Conservation (phyloP, 2,797 vertebrate genomes). For the Pantherophis vulpinus region DNA sequence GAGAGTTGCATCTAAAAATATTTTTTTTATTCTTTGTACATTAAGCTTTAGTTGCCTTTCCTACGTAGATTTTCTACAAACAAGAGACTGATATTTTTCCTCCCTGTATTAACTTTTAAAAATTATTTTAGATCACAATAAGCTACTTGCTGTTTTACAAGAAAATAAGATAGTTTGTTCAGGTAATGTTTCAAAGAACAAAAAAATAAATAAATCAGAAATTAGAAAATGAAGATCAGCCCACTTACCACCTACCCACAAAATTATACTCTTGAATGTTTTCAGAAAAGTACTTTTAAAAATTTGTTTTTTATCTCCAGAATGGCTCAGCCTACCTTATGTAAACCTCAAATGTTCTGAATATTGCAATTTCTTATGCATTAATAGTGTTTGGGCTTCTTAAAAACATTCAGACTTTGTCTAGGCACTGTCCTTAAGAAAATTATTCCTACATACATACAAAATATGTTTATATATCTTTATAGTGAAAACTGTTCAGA, state of each 20-base stretch:
- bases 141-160: slow-evolving; percentile 61
- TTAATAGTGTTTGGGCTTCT: slow-evolving; percentile 14
- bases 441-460: background rate
- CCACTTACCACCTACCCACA: background rate
- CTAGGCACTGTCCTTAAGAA: background rate
- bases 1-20: slow-evolving; percentile 50
- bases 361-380: fast-evolving
- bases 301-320: slow-evolving; percentile 1
- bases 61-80: slow-evolving; percentile 62
- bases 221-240: slow-evolving; percentile 50
- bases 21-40: background rate
- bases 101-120: slow-evolving; percentile 53
- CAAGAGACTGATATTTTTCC: slow-evolving; percentile 48
- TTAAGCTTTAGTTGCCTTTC: slow-evolving; percentile 49
- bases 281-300: background rate
- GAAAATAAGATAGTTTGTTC: slow-evolving; percentile 47
- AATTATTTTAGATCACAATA: slow-evolving; percentile 52
- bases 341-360: slow-evolving; percentile 1
- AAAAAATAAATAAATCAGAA: slow-evolving; percentile 35
- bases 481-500: background rate
- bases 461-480: fast-evolving
- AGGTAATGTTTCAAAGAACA: slow-evolving; percentile 58
- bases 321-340: background rate
- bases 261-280: background rate
- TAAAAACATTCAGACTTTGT: background rate